A percentile compares a stretch with the other conserved stretches of the same genome.
These are phyloP conservation scores for Actinostola sp. DNA, from an alignment of 92 coral and sea anemone species.

Conservation along the genomic window DNA sequence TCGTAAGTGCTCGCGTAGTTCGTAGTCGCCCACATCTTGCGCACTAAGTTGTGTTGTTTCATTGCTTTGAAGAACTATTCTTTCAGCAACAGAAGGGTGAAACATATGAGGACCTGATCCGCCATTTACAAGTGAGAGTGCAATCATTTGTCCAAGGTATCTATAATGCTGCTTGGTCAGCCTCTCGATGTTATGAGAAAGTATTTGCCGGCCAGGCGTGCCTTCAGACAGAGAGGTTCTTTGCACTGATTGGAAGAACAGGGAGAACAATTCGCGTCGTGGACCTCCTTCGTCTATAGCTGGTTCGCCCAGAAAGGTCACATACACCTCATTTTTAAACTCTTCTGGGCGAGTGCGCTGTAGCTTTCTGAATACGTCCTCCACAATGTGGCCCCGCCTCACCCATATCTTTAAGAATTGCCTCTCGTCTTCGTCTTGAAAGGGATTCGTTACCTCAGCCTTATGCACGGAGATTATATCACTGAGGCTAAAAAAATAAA, in stretches of 20 bases:
- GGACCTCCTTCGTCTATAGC: slow-evolving; percentile 10
- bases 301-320: slow-evolving; percentile 1
- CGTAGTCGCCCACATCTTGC: slow-evolving; percentile 2
- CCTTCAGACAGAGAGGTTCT: not conserved
- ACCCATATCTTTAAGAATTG: too few species aligned
- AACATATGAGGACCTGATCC: slow-evolving; percentile 4
- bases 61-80: not conserved
- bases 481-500: not conserved
- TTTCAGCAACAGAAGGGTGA: not conserved
- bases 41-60: not conserved
- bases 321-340: not conserved
- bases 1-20: not conserved
- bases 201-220: not conserved
- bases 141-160: not conserved
- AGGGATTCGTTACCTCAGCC: not conserved
- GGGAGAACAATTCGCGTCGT: not conserved
- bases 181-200: not conserved
- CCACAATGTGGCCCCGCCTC: not conserved
- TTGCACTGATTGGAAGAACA: not conserved
- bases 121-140: slow-evolving; percentile 4
- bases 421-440: too few species aligned
- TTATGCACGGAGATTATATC: not conserved
- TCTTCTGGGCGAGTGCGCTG: not conserved
- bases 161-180: not conserved
- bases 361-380: not conserved